Evolutionary conservation across 2,888 invertebrate species (phyloP), one percentile per base, ranked within the genome.

Genomic region (Acleris holmiana): DNA sequence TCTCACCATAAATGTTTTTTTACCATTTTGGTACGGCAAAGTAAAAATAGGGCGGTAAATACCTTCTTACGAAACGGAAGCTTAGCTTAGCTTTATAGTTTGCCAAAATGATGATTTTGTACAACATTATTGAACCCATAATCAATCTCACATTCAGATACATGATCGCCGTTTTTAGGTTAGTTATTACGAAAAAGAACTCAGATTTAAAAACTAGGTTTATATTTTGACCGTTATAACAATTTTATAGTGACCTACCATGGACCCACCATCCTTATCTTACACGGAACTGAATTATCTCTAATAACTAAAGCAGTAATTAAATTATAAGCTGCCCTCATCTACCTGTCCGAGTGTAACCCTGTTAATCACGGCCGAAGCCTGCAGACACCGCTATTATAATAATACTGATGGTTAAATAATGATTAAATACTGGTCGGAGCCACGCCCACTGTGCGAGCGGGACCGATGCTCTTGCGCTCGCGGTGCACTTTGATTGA

Each of bases 371-470:
- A 71, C 56, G 57, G 71, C 73, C 70, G 70, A 69, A 71, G 46
- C 58, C 19, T 17, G 69, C 69, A 68, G 61, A 70, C 68, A 64
- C 68, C 70, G 69, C 77, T 73, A 78, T 78, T 79, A 77, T 73
- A 71, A 73, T n/a, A 6, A 21, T 19, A 49, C 19, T 59, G 50
- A 48, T 58, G 49, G 72, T 72, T 69, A 67, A 69, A 71, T 35
- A 13, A 74, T 76, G 75, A 78, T 75, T 75, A 75, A 75, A 72
- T 72, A 69, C 68, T 71, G 71, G 70, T 71, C 65, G 7, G 58
- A 41, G 68, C 70, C 69, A 69, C 79, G 77, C 79, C 79, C 69
- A 61, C 68, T 69, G 77, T 70, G 69, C 13, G 73, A 77, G 55
- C 62, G 77, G 55, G 78, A 79, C 19, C 67, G 17, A 46, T 13